A percentile compares a stretch with the other conserved stretches of the same genome.
Conservation (phyloP, 64 coral and sea anemone species). For the Stichodactyla helianthus region DNA sequence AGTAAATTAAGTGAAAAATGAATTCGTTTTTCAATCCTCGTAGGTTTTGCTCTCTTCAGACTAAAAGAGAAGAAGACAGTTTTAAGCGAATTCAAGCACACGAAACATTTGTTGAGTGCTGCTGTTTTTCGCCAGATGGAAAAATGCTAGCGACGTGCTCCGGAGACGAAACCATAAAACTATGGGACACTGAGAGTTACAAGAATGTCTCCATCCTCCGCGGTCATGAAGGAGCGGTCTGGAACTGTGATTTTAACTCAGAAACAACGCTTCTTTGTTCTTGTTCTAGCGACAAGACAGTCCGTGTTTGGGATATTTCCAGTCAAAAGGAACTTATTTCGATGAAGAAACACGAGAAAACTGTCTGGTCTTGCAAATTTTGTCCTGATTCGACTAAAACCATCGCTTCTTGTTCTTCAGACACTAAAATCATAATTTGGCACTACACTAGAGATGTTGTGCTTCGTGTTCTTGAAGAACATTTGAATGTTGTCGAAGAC, state of each 20-base stretch:
- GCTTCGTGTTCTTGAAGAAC: constrained; percentile 23
- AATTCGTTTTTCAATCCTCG: neutral
- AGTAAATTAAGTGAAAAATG: neutral
- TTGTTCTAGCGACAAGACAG: constrained; percentile 61
- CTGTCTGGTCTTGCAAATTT: constrained; percentile 61
- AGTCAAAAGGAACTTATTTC: constrained; percentile 10
- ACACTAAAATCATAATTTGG: constrained; percentile 41
- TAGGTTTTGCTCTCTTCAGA: neutral
- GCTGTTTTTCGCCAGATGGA: constrained; percentile 50
- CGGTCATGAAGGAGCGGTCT: constrained; percentile 47
- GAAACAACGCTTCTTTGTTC: constrained; percentile 32
- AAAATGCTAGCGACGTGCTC: constrained; percentile 42
- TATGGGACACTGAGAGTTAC: constrained; percentile 31
- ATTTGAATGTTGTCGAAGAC: constrained; percentile 53
- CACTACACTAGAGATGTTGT: constrained; percentile 25
- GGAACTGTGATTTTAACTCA: constrained; percentile 46
- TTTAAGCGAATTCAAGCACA: constrained; percentile 46
- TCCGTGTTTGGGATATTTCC: constrained; percentile 42
- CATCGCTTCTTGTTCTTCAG: constrained; percentile 51
- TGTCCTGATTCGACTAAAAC: neutral
- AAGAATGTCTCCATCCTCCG: neutral
- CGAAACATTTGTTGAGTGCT: constrained; percentile 50
- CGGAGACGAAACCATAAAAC: constrained; percentile 44
- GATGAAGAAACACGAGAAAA: constrained; percentile 32
- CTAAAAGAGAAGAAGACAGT: constrained; percentile 1